Percentiles rank a stretch among this genome's conserved stretches.
These are phyloP conservation scores for Motacilla alba DNA, from an alignment of 2,113 vertebrate species.

Conservation along the genomic window DNA sequence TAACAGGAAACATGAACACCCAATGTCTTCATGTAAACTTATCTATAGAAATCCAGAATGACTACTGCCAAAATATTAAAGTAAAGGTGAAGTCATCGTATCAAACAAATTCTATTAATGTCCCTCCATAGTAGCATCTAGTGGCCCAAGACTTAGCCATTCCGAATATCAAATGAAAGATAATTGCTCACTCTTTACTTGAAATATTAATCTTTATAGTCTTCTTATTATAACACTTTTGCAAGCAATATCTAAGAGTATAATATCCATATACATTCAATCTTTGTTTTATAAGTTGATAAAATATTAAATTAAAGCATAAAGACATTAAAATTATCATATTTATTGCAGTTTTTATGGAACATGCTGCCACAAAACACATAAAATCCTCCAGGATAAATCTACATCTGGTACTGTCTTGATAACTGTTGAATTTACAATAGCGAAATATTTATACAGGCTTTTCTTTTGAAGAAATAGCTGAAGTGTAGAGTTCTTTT, in stretches of 20 bases:
- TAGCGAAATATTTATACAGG: slow-evolving; percentile 4
- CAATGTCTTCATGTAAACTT: background rate
- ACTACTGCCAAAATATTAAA: background rate
- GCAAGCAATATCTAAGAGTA: slow-evolving; percentile 35
- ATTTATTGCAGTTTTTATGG: slow-evolving; percentile 67
- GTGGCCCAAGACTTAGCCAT: background rate
- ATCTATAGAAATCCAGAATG: background rate
- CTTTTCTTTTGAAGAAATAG: slow-evolving; percentile 50
- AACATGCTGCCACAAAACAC: slow-evolving; percentile 28
- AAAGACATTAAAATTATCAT: slow-evolving; percentile 65
- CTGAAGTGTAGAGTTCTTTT: slow-evolving; percentile 23
- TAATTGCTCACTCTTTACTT: slow-evolving; percentile 5
- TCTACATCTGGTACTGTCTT: slow-evolving; percentile 52
- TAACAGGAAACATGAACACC: background rate
- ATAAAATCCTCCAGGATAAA: slow-evolving; percentile 64
- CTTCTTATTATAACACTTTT: slow-evolving; percentile 2
- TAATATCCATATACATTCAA: slow-evolving; percentile 44
- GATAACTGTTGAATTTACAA: slow-evolving; percentile 59
- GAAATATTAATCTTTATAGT: slow-evolving; percentile 52
- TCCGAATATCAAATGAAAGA: slow-evolving; percentile 40
- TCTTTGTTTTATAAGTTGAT: slow-evolving; percentile 66
- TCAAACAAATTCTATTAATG: slow-evolving; percentile 27
- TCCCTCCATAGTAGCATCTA: background rate
- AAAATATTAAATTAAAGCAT: slow-evolving; percentile 57
- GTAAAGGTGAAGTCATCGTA: slow-evolving; percentile 12